phyloP scores from a whole-genome alignment of 92 coral and sea anemone species.

The Porites cylindrica region DNA sequence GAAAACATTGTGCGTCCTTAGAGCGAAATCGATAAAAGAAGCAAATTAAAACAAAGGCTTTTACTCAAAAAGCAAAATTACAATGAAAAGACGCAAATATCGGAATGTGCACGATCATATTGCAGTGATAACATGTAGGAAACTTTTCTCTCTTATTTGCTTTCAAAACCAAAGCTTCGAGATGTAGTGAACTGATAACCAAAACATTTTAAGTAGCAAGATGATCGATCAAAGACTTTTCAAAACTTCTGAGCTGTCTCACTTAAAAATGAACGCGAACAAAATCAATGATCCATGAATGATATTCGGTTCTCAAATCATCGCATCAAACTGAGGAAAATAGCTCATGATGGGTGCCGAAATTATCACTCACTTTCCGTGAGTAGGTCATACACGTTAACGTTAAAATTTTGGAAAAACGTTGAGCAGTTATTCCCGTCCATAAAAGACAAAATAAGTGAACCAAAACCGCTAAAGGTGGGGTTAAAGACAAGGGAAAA shows the following conservation, averaged over 20 bases:
- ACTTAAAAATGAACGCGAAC: neutral
- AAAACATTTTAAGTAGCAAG: constrained; percentile 4
- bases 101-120: neutral
- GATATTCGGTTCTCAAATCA: neutral
- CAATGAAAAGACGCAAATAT: constrained; percentile 16
- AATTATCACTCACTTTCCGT: neutral
- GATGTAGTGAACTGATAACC: constrained; percentile 9
- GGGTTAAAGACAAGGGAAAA: constrained; percentile 8
- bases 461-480: constrained; percentile 20
- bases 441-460: neutral
- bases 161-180: constrained; percentile 3
- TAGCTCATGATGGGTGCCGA: neutral
- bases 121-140: neutral
- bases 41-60: neutral
- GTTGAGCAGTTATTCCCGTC: neutral
- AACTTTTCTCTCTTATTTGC: neutral
- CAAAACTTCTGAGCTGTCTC: neutral
- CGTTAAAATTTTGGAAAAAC: neutral
- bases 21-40: constrained; percentile 1
- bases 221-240: neutral
- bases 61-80: neutral
- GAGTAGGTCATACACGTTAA: neutral
- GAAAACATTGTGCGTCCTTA: neutral
- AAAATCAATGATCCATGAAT: constrained; percentile 16
- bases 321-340: neutral